Base-by-base conservation (phyloP, 2,113 vertebrate species). In the Scomber scombrus region DNA sequence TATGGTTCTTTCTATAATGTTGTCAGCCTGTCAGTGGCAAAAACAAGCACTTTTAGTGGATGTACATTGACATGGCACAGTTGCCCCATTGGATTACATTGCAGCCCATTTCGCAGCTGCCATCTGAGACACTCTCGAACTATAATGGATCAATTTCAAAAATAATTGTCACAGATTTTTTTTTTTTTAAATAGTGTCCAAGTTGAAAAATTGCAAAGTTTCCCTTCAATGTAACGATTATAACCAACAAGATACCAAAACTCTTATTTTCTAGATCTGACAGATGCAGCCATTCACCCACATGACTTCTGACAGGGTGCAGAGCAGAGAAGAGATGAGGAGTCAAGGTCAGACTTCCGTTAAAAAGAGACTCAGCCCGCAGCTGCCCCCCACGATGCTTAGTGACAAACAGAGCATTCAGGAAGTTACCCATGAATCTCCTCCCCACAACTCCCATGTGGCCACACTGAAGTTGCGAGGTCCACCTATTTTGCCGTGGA, bases 391-490 rank as follows among this genome's bases (percentile, higher is more conserved):
- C 56, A 60, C 31, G 51, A 84, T 75, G 72, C 85, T 83, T 77
- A 85, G 81, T 82, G 91, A 92, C 92, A 94, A 89, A 89, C 85
- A 82, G 74, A 82, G 91, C 92, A 94, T 88, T 90, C 92, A 91
- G 91, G 80, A 89, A 85, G 82, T 93, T 95, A 95, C 94, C 93
- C 96, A 96, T 81, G 89, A 96, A 89, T 95, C 95, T 95, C 94
- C 95, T 90, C 91, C 94, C 94, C 92, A 93, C 78, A 95, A 92
- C 93, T 96, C 93, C 94, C 95, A 95, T 89, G 91, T 89, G 88
- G 95, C 93, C 91, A 94, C 21, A 43, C 88, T 94, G 94, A 96
- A 96, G 90, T 88, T 95, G 86, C 93, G 21, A 93, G 93, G 80
- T 93, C 95, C 88, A 15, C 92, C 92, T 94, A 94, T 89, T 93